A percentile compares a stretch with the other conserved stretches of the same genome.
These are phyloP conservation scores for Unio pictorum DNA, from an alignment of 2,888 invertebrate genomes.

Conservation along the genomic window DNA sequence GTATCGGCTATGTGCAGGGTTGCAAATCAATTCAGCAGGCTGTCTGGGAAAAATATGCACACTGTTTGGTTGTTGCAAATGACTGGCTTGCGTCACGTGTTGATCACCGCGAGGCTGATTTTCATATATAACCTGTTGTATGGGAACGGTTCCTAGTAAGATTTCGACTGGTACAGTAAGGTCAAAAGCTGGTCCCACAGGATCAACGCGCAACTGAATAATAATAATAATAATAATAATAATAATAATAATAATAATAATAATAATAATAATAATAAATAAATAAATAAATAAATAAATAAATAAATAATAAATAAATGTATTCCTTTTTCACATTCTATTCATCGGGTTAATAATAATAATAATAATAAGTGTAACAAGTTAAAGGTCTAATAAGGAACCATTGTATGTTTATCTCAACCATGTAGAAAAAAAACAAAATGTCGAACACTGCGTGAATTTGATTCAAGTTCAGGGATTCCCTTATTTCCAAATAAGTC, in stretches of 20 bases:
- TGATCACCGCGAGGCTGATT: slow-evolving; percentile 9
- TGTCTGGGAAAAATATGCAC: slow-evolving; percentile 30
- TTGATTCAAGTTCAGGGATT: too few species aligned
- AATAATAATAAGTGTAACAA: too few species aligned
- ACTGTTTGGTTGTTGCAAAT: slow-evolving; percentile 11
- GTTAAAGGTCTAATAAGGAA: too few species aligned
- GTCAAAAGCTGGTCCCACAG: slow-evolving; percentile 61
- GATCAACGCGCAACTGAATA: slow-evolving; percentile 55
- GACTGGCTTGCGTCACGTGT: slow-evolving; percentile 4
- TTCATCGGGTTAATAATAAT: too few species aligned
- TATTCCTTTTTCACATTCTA: too few species aligned
- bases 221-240: background rate
- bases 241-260: background rate
- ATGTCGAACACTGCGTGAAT: too few species aligned
- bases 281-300: background rate
- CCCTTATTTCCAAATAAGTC: too few species aligned
- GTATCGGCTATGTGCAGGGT: slow-evolving; percentile 16
- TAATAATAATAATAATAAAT: background rate
- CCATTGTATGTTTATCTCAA: too few species aligned
- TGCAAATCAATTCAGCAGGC: slow-evolving; percentile 23
- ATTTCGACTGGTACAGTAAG: slow-evolving; percentile 60
- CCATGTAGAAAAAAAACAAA: too few species aligned
- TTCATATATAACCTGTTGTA: slow-evolving; percentile 9
- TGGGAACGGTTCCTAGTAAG: slow-evolving; percentile 60
- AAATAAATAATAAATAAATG: too few species aligned